phyloP scores from a whole-genome alignment of 2,113 vertebrate species.

The Bujurquina vittata region DNA sequence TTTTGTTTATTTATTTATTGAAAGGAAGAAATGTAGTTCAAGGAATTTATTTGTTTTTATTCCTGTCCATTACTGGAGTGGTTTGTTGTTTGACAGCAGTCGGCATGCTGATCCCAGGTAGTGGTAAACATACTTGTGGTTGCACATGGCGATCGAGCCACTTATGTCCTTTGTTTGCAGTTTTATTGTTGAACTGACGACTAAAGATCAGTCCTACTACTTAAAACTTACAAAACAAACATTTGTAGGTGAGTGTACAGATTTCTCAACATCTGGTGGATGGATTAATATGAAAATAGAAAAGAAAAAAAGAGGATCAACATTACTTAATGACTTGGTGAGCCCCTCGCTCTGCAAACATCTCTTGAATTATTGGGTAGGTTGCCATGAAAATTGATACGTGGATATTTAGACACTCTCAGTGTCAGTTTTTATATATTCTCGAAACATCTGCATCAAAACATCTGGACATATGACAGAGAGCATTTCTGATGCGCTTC shows the following conservation, averaged over 20 bases:
- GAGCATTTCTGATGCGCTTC: background rate
- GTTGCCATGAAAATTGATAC: background rate
- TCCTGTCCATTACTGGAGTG: background rate
- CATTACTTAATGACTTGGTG: background rate
- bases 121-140: conserved; percentile 3
- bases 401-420: background rate
- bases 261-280: background rate
- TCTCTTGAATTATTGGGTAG: background rate
- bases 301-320: too few species aligned
- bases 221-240: background rate
- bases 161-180: background rate
- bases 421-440: background rate
- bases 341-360: background rate
- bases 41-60: fast-evolving
- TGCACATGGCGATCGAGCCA: background rate
- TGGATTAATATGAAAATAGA: background rate
- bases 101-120: background rate
- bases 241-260: background rate
- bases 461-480: too few species aligned
- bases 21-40: background rate
- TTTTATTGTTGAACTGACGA: background rate
- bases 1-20: background rate
- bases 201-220: background rate
- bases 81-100: background rate
- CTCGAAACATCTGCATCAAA: background rate